These are phyloP conservation scores for Cynopterus brachyotis DNA, from an alignment of 2,113 vertebrate species.

Conservation along the genomic window DNA sequence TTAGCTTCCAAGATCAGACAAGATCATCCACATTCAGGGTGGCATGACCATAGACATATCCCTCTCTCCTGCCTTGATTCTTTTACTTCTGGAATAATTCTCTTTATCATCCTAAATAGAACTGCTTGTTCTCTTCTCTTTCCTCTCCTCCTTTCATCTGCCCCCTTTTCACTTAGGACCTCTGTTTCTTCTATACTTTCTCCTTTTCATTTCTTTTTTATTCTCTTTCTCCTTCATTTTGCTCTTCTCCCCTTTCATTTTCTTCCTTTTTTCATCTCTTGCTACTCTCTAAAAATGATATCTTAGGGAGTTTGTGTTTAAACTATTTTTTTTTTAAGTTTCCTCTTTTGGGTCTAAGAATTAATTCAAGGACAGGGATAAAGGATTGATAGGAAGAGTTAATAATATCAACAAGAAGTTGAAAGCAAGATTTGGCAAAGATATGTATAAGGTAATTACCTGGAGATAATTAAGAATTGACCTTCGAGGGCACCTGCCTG, in stretches of 20 bases:
- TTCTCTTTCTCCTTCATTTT: not conserved
- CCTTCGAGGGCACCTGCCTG: not conserved
- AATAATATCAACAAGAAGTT: conserved; percentile 49
- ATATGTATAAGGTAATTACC: not conserved
- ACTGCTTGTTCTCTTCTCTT: not conserved
- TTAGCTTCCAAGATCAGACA: too few relatives aligned
- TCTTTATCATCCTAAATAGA: not conserved
- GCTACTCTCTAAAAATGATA: not conserved
- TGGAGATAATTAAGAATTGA: conserved; percentile 21
- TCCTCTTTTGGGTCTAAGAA: conserved; percentile 24
- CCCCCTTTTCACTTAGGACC: not conserved
- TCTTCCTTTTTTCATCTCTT: not conserved
- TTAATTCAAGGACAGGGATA: conserved; percentile 11
- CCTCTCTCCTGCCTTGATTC: not conserved
- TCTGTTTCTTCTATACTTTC: not conserved
- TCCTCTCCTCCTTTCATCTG: not conserved
- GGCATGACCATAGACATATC: too few relatives aligned
- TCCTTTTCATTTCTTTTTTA: not conserved
- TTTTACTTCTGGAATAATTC: not conserved
- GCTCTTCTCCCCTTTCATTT: not conserved
- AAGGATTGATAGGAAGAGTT: not conserved
- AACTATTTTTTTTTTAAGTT: not conserved
- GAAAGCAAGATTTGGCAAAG: conserved; percentile 44
- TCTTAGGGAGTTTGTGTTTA: not conserved
- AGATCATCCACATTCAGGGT: too few relatives aligned